phyloP scores from a whole-genome alignment of 2,888 invertebrate species.

The Trilocha varians region DNA sequence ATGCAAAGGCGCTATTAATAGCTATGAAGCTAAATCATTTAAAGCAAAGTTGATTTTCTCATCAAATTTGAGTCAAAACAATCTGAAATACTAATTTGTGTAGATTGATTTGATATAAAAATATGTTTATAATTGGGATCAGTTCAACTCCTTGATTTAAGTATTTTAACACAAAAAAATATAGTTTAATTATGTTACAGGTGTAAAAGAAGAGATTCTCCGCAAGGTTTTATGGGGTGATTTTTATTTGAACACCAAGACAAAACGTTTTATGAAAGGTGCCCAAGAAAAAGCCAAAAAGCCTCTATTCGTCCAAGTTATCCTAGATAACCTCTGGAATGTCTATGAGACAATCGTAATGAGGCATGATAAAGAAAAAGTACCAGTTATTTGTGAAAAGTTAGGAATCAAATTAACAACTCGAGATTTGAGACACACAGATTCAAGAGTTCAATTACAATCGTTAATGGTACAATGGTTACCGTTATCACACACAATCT shows the following conservation, averaged over 20 bases:
- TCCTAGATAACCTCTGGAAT: constrained; percentile 92
- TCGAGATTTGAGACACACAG: constrained; percentile 85
- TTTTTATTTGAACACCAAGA: constrained; percentile 88
- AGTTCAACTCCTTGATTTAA: too few species aligned
- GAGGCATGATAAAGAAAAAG: constrained; percentile 82
- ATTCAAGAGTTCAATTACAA: constrained; percentile 83
- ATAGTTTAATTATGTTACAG: constrained; percentile 32
- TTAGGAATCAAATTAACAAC: constrained; percentile 83
- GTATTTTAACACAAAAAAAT: too few species aligned
- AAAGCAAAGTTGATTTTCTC: too few species aligned
- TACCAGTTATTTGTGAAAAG: constrained; percentile 80
- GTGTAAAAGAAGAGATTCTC: constrained; percentile 81
- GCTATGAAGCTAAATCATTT: too few species aligned
- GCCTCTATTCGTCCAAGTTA: constrained; percentile 92
- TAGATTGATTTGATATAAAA: too few species aligned
- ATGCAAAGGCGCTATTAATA: too few species aligned
- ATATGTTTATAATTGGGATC: too few species aligned
- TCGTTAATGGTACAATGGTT: constrained; percentile 92
- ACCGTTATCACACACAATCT: constrained; percentile 86
- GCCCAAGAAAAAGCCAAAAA: constrained; percentile 94
- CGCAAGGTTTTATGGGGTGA: constrained; percentile 94
- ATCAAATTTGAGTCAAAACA: too few species aligned
- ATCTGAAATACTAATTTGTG: too few species aligned
- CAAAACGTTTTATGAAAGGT: constrained; percentile 87
- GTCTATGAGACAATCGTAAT: constrained; percentile 88